Evolutionary conservation across 2,797 vertebrate genomes (phyloP).

Genomic region (Xiphorhynchus erythropygius): DNA sequence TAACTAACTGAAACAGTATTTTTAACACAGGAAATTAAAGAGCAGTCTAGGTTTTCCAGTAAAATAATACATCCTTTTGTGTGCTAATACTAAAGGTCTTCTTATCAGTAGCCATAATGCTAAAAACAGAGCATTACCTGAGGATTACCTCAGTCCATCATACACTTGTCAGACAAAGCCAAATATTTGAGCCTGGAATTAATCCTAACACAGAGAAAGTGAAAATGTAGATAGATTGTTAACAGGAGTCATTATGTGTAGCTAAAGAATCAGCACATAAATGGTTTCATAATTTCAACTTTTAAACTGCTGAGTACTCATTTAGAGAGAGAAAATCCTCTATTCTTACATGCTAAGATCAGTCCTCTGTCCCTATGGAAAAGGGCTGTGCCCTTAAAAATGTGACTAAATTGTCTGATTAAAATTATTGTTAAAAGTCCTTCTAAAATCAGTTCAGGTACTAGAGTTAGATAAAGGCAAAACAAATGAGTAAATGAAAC

Average conservation of each 20-base stretch:
- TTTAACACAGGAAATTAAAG: constrained; percentile 24
- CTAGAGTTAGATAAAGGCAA: background rate
- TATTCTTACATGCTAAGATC: background rate
- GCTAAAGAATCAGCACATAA: background rate
- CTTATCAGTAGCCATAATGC: background rate
- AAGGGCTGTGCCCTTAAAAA: background rate
- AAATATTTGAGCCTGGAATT: constrained; percentile 36
- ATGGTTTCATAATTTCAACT: background rate
- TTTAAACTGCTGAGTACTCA: background rate
- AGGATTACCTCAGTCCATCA: background rate
- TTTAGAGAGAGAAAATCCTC: background rate
- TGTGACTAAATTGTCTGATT: background rate
- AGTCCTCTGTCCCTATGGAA: background rate
- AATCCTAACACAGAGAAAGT: background rate
- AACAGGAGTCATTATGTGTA: background rate
- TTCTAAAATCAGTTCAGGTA: background rate
- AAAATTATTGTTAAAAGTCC: background rate
- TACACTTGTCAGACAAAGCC: background rate
- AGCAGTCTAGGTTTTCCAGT: background rate
- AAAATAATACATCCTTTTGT: background rate
- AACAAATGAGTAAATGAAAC: background rate
- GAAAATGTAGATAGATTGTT: background rate
- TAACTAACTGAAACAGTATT: background rate
- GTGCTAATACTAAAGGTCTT: background rate
- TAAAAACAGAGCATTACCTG: background rate